These are phyloP conservation scores for Noctua comes DNA, from an alignment of 2,888 invertebrate genomes.

Conservation along the genomic window DNA sequence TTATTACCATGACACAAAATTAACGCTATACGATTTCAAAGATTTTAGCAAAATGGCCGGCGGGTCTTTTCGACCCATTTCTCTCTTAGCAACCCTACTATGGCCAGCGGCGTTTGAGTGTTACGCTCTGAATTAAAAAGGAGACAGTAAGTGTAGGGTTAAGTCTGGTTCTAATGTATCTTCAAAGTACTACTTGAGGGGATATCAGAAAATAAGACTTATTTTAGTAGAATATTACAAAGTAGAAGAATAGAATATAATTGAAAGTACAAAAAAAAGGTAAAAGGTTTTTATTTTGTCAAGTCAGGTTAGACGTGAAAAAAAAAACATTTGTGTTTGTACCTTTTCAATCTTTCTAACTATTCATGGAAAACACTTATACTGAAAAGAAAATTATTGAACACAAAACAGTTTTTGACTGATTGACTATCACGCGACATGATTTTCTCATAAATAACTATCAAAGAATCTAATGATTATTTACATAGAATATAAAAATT, in stretches of 20 bases:
- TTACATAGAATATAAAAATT: no score
- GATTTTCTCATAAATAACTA: background rate
- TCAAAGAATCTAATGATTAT: background rate
- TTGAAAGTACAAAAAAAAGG: background rate
- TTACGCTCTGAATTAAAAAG: constrained; percentile 53
- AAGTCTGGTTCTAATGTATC: constrained; percentile 41
- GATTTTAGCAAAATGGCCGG: constrained; percentile 51
- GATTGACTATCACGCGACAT: background rate
- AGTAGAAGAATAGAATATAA: background rate
- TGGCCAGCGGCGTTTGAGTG: constrained; percentile 62
- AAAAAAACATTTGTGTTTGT: background rate
- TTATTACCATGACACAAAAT: constrained; percentile 58
- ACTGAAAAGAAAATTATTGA: background rate
- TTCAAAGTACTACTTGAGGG: constrained; percentile 24
- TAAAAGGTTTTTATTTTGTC: background rate
- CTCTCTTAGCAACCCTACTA: constrained; percentile 54
- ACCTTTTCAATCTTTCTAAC: background rate
- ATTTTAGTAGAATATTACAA: background rate
- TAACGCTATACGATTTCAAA: constrained; percentile 52
- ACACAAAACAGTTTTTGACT: background rate
- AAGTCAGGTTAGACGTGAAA: background rate
- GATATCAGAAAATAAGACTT: constrained; percentile 22
- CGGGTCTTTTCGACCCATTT: constrained; percentile 46
- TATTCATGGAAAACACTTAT: background rate
- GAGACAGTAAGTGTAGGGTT: constrained; percentile 54